Evolutionary conservation across 23 tunicate genomes (phyloP).

Genomic region (Aplidium turbinatum): DNA sequence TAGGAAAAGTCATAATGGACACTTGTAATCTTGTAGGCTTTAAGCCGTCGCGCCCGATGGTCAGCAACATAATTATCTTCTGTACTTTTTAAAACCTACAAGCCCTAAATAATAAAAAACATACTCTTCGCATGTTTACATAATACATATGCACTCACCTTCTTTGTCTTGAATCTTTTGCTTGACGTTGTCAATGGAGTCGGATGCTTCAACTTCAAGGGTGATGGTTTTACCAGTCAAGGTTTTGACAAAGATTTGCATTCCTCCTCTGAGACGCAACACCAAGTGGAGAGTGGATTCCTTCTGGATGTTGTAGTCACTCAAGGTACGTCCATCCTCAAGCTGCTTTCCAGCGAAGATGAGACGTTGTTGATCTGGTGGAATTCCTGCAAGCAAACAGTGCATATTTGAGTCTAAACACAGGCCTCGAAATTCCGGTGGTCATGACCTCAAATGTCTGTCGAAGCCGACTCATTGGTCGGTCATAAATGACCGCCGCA

Average conservation of each 20-base stretch:
- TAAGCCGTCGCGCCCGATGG: too few relatives aligned
- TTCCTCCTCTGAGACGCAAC: slow-evolving; percentile 74
- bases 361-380: slow-evolving; percentile 78
- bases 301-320: slow-evolving; percentile 81
- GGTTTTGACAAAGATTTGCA: slow-evolving; percentile 85
- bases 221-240: slow-evolving; percentile 94
- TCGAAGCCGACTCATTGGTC: too few relatives aligned
- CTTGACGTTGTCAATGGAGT: slow-evolving; percentile 91
- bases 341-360: slow-evolving; percentile 81
- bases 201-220: slow-evolving; percentile 90
- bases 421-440: too few relatives aligned
- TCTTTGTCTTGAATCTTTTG: slow-evolving; percentile 89
- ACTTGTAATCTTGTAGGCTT: too few relatives aligned
- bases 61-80: too few relatives aligned
- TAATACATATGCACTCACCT: slow-evolving; percentile 44
- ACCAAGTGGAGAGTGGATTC: slow-evolving; percentile 79
- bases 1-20: too few relatives aligned
- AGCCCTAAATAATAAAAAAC: too few relatives aligned
- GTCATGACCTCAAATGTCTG: too few relatives aligned
- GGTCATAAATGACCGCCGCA: too few relatives aligned
- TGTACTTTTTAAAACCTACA: too few relatives aligned
- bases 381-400: slow-evolving; percentile 55
- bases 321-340: slow-evolving; percentile 72
- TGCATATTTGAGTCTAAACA: too few relatives aligned
- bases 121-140: too few relatives aligned